Conservation (phyloP, 2,888 invertebrate species). For the Eustalomyia histrio region DNA sequence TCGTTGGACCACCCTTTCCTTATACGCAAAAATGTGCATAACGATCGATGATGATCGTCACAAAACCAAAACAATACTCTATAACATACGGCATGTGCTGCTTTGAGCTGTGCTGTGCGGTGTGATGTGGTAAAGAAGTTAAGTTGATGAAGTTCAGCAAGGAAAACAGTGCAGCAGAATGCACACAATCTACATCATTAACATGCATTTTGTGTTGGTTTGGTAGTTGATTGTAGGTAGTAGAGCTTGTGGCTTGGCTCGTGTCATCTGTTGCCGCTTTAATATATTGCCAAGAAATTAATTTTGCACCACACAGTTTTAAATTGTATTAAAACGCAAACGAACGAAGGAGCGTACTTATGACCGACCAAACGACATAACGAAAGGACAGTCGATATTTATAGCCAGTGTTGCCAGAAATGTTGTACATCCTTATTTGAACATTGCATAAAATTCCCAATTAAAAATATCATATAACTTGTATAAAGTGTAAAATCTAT, state of each 20-base stretch:
- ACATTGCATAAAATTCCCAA: too few relatives aligned
- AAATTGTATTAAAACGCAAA: conserved; percentile 24
- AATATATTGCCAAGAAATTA: conserved; percentile 64
- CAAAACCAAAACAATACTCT: conserved; percentile 12
- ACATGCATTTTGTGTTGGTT: conserved; percentile 56
- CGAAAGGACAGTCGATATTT: background rate
- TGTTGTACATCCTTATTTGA: too few relatives aligned
- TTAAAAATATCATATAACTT: too few relatives aligned
- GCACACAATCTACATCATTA: conserved; percentile 45
- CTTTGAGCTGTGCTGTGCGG: background rate
- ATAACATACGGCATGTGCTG: conserved; percentile 41
- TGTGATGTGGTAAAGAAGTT: conserved; percentile 4
- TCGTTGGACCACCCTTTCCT: too few relatives aligned
- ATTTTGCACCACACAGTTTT: conserved; percentile 59
- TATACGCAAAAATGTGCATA: background rate
- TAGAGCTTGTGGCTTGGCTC: conserved; percentile 64
- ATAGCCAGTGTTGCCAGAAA: background rate
- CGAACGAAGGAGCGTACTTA: conserved; percentile 6
- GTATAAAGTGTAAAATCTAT: too few relatives aligned
- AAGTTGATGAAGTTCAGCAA: conserved; percentile 1
- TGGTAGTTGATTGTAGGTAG: conserved; percentile 26
- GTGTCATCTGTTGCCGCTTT: conserved; percentile 66
- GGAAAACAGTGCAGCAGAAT: conserved; percentile 34
- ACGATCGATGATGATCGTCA: conserved; percentile 5
- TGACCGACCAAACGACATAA: conserved; percentile 3